Conservation (phyloP, 2,113 vertebrate species). For the Mesembrinibis cayennensis region DNA sequence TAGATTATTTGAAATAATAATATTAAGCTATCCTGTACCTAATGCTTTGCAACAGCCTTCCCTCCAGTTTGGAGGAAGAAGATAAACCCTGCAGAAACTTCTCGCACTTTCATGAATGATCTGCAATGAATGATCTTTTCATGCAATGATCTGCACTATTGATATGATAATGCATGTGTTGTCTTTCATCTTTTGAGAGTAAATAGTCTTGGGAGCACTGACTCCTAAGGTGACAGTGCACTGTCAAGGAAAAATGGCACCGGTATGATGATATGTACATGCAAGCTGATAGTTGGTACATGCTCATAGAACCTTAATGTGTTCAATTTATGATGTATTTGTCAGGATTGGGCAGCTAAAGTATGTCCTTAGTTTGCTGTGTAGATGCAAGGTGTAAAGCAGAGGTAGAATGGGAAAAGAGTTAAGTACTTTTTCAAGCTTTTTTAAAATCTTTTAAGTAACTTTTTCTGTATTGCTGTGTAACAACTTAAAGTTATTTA, state of each 20-base stretch:
- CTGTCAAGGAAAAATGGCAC: background rate
- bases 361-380: background rate
- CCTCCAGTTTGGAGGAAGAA: background rate
- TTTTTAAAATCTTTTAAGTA: too few species aligned
- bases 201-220: background rate
- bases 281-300: background rate
- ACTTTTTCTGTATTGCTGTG: background rate
- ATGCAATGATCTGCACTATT: background rate
- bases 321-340: background rate
- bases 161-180: background rate
- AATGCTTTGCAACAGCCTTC: background rate
- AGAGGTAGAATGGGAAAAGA: background rate
- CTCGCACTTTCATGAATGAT: background rate
- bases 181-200: background rate
- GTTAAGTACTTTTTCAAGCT: too few species aligned
- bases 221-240: background rate
- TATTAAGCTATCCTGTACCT: background rate
- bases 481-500: background rate
- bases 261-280: fast-evolving
- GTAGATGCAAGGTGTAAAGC: background rate
- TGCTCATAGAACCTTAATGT: background rate
- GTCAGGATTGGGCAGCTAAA: background rate
- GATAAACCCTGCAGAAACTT: background rate
- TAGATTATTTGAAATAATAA: background rate
- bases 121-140: background rate